These are phyloP conservation scores for Varecia variegata DNA, from an alignment of 2,797 vertebrate genomes.

Conservation along the genomic window DNA sequence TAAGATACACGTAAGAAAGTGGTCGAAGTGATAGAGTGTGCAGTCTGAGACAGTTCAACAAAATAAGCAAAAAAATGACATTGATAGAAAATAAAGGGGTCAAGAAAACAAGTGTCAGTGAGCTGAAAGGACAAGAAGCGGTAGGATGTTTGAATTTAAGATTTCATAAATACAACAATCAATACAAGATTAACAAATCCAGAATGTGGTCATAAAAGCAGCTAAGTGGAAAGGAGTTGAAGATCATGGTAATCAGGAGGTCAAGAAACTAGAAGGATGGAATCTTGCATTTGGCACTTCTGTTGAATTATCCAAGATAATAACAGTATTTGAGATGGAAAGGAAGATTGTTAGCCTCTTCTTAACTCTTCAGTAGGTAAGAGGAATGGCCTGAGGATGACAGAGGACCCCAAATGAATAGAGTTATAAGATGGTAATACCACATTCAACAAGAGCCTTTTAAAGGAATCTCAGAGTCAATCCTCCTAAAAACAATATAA, in stretches of 20 bases:
- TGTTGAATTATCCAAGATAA: not conserved
- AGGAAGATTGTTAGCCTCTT: not conserved
- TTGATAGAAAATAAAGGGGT: not conserved
- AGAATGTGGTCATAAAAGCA: not conserved
- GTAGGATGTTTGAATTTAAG: not conserved
- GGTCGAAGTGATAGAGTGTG: not conserved
- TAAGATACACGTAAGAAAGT: not conserved
- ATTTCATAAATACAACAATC: not conserved
- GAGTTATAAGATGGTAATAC: not conserved
- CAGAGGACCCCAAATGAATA: not conserved
- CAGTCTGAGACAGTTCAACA: not conserved
- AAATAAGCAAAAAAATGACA: not conserved
- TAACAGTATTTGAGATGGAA: not conserved
- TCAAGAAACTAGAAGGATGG: not conserved
- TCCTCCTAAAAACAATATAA: not conserved
- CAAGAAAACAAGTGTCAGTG: not conserved
- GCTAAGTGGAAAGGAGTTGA: not conserved
- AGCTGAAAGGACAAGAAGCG: accelerated
- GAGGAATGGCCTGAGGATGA: not conserved
- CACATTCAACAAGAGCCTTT: not conserved
- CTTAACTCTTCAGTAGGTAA: not conserved
- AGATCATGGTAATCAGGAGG: not conserved
- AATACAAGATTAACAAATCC: not conserved
- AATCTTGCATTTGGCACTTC: not conserved
- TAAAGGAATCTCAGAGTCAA: not conserved